phyloP scores from a whole-genome alignment of 2,888 invertebrate species.

The Digitonthophagus gazella region DNA sequence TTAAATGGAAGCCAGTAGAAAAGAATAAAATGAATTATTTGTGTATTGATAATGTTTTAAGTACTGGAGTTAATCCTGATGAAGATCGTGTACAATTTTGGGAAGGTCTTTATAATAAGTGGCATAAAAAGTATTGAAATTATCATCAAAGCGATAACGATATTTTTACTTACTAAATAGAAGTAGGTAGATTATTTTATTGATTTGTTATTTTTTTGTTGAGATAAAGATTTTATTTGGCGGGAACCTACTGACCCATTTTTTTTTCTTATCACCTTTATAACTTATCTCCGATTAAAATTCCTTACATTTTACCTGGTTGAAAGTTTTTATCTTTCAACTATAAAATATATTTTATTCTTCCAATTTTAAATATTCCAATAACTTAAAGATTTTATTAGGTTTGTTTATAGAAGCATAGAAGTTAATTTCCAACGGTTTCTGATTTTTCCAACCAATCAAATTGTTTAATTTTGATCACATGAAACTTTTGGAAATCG shows the following conservation, averaged over 20 bases:
- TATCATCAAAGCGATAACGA: too few species aligned
- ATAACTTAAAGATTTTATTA: too few species aligned
- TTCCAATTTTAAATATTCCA: too few species aligned
- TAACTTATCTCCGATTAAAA: neutral
- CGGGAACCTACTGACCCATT: neutral
- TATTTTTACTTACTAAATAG: too few species aligned
- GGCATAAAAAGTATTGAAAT: too few species aligned
- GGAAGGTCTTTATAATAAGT: neutral
- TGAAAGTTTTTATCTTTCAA: neutral
- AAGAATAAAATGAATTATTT: constrained; percentile 29
- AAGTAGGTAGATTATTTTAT: neutral
- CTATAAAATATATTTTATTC: too few species aligned
- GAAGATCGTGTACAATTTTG: neutral
- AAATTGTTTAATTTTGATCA: too few species aligned
- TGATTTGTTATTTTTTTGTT: neutral
- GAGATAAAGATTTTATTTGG: neutral
- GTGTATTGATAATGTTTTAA: constrained; percentile 31
- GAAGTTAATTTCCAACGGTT: too few species aligned
- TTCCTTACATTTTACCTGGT: neutral
- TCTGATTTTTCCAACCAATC: too few species aligned
- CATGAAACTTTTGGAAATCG: too few species aligned
- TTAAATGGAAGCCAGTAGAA: constrained; percentile 33
- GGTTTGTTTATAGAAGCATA: too few species aligned
- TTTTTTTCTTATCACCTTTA: neutral
- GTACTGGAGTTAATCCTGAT: constrained; percentile 2